A percentile compares a stretch with the other conserved stretches of the same genome.
These are phyloP conservation scores for Schrankia costaestrigalis DNA, from an alignment of 2,888 invertebrate genomes.

Conservation along the genomic window DNA sequence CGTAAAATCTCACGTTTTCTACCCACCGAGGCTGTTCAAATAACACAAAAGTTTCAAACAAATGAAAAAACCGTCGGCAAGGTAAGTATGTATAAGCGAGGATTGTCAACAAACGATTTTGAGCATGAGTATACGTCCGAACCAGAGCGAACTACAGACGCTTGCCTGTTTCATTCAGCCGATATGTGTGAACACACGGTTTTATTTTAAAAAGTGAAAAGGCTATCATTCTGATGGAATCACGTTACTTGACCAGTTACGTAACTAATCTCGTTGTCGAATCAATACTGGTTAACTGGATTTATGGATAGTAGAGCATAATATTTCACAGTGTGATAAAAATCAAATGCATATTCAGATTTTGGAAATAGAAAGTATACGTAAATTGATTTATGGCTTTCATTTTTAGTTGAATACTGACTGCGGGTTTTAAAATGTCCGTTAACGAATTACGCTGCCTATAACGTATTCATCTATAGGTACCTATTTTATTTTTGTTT, in stretches of 20 bases:
- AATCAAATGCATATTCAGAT: not conserved
- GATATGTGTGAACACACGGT: too few species aligned
- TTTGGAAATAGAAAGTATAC: too few species aligned
- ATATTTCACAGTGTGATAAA: constrained; percentile 3
- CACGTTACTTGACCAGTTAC: constrained; percentile 22
- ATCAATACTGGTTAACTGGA: constrained; percentile 11
- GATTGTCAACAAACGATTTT: constrained; percentile 42
- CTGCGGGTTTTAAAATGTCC: too few species aligned
- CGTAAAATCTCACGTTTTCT: constrained; percentile 23
- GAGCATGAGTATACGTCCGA: constrained; percentile 33
- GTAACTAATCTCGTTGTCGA: constrained; percentile 22
- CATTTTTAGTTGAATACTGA: not conserved
- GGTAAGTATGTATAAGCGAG: constrained; percentile 29
- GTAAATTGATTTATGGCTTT: constrained; percentile 3
- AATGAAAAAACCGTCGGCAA: constrained; percentile 28
- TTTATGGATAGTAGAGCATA: constrained; percentile 21
- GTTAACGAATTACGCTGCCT: too few species aligned
- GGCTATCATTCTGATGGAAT: constrained; percentile 32
- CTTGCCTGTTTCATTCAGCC: constrained; percentile 47
- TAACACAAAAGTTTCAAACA: constrained; percentile 33
- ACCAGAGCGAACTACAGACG: constrained; percentile 34
- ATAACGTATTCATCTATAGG: too few species aligned
- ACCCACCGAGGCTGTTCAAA: constrained; percentile 25
- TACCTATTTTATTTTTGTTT: too few species aligned
- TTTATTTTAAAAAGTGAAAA: too few species aligned